Base-by-base conservation (phyloP, 2,797 vertebrate genomes). In the Silurus lanzhouensis region DNA sequence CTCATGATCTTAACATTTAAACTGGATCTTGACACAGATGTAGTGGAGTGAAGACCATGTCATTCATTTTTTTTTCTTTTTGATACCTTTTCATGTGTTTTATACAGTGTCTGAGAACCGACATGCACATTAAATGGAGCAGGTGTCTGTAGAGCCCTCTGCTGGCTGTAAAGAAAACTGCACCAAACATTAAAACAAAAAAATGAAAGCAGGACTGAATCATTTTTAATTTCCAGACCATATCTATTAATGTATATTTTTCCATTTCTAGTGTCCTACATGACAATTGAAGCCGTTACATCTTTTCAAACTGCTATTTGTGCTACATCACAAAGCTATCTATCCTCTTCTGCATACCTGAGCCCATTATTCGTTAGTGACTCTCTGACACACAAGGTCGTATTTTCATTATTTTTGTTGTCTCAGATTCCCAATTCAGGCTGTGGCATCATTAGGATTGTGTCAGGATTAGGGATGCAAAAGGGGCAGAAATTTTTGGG, bases 1-100 rank as follows among this genome's bases (percentile, higher is more conserved):
- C 78, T 75, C 83, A 83, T 80, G 82, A 84, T 75, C 78, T 86
- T 48, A 25, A 12, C 25, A 68, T 13, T 87, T 74, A 81, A 66
- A 84, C 72, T 86, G 81, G 12, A 78, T 38, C 38, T 2, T 80
- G 14, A n/a, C 44, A 25, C 22, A 3, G 3, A 27, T 44, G 58
- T 77, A 38, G 17, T 58, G 27, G 1, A 31, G 38, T 46, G 61
- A 79, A 46, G 19, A 60, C 22, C 19, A 60, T 38, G 17, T 2
- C 61, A 46, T 52, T 52, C 48, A n/a, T 27, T 1, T 22, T 44
- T 38, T 25, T 46, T 31, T 61, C 1, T n/a, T 44, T 44, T 25
- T 46, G 38, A 5, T 15, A n/a, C 17, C 12, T 60, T 38, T 8
- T 38, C 5, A 60, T 58, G 15, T 76, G 17, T 19, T 9, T 7